These are phyloP conservation scores for Halcyon leucocephala DNA, from an alignment of 2,797 vertebrate genomes.

Conservation along the genomic window DNA sequence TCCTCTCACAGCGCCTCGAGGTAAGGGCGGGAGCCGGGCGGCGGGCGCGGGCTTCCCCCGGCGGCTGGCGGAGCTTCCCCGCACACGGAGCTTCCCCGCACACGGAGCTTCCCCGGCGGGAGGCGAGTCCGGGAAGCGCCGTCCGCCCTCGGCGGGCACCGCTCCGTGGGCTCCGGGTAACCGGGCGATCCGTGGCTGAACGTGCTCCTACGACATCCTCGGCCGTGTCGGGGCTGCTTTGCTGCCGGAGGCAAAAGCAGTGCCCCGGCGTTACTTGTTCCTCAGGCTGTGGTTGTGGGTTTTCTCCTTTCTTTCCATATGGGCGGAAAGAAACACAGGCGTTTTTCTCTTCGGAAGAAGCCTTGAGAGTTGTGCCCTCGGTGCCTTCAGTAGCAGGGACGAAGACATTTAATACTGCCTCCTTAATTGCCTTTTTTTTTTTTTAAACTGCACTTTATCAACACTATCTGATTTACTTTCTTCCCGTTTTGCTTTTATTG, in stretches of 20 bases:
- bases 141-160: background rate
- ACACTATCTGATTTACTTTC: background rate
- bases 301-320: no score
- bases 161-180: background rate
- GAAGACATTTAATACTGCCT: background rate
- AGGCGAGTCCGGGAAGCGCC: no score
- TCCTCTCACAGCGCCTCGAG: background rate
- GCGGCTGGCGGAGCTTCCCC: no score
- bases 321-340: rapidly evolving
- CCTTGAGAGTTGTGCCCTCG: rapidly evolving
- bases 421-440: background rate
- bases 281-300: background rate
- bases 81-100: background rate
- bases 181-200: rapidly evolving
- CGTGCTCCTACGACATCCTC: rapidly evolving
- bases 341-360: background rate
- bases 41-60: no score
- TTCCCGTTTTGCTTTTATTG: background rate
- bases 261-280: background rate
- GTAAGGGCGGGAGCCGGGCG: background rate
- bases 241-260: no score
- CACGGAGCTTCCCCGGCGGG: background rate
- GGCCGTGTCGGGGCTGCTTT: background rate
- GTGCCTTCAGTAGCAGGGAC: background rate
- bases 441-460: background rate